phyloP scores from a whole-genome alignment of 1,140 invertebrate species.

The Drosophila guanche region DNA sequence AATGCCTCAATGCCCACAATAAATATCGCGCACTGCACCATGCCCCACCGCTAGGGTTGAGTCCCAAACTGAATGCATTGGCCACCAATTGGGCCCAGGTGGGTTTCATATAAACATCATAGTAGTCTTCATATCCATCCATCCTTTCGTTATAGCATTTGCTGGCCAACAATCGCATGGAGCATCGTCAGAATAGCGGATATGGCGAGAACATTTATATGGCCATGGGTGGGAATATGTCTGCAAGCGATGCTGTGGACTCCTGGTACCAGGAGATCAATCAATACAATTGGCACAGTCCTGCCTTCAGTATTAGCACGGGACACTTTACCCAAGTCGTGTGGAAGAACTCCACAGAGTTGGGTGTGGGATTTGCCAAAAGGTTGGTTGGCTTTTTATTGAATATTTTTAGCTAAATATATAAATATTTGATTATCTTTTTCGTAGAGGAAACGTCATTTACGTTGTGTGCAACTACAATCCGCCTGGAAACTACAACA shows the following conservation, averaged over 20 bases:
- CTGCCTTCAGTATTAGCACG: conserved; percentile 87
- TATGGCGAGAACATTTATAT: conserved; percentile 94
- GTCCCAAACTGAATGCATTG: conserved; percentile 27
- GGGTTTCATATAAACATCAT: background rate
- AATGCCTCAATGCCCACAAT: conserved; percentile 63
- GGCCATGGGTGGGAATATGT: conserved; percentile 85
- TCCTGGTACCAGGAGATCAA: conserved; percentile 87
- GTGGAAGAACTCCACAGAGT: conserved; percentile 88
- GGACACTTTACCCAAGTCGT: conserved; percentile 90
- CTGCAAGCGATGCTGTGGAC: conserved; percentile 85
- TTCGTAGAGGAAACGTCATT: conserved; percentile 49
- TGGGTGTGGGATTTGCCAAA: conserved; percentile 90
- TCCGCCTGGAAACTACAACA: conserved; percentile 68
- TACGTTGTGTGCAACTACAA: conserved; percentile 75
- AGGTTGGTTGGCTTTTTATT: conserved; percentile 53
- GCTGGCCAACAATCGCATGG: conserved; percentile 47
- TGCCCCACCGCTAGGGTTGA: conserved; percentile 37
- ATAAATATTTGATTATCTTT: background rate
- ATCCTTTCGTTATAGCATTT: conserved; percentile 31
- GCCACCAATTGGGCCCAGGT: conserved; percentile 63
- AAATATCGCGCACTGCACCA: conserved; percentile 43
- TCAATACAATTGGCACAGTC: conserved; percentile 85
- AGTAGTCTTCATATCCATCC: no score
- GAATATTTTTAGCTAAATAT: background rate
- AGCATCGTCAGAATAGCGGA: conserved; percentile 89